Evolutionary conservation across 1,140 invertebrate species (phyloP), one percentile per base, ranked within the genome.

Genomic region (Caligus rogercresseyi): DNA sequence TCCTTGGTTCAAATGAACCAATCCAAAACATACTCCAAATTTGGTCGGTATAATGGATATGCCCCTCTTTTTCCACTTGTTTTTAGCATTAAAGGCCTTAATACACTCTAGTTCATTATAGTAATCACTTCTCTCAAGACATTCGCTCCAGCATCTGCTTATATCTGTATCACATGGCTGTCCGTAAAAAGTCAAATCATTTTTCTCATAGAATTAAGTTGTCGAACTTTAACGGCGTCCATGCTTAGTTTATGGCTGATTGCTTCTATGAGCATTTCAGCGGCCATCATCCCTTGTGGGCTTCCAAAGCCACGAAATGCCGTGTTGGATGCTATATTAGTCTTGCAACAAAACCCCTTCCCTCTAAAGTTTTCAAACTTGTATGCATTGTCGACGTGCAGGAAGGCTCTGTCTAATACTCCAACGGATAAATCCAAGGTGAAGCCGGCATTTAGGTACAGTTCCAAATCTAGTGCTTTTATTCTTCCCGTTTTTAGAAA

Each of bases 251-350:
- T 79, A 53, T 80, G 77, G 2, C 89, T 87, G 18, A 92, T 78
- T 67, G 87, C 80, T 54, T 82, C 75, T 20, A 89, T 78, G 52
- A 89, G 82, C 65, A 77, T 81, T 74, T 94, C 89, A 0, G 78
- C 81, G 1, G 81, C 77, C 70, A 89, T 83, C 87, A 91, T 91
- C 24, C 84, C 87, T 66, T 92, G 89, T 0, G 89, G 89, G 0
- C 83, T 87, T 14, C 89, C 88, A 70, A 91, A 92, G 15, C 88
- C 89, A 66, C 89, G 74, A 69, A 91, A 93, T 3, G 89, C 89
- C 0, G 89, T 93, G 68, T 91, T 92, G 0, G 88, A 87, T 0
- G 86, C 81, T 19, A 90, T 71, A 76, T 92, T 90, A 0, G 89
- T 92, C 72, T 80, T 85, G 69, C 88, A 91, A 1, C 80, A 69